Base-by-base conservation (phyloP, 2,113 vertebrate species). In the Tychaedon coryphoeus region DNA sequence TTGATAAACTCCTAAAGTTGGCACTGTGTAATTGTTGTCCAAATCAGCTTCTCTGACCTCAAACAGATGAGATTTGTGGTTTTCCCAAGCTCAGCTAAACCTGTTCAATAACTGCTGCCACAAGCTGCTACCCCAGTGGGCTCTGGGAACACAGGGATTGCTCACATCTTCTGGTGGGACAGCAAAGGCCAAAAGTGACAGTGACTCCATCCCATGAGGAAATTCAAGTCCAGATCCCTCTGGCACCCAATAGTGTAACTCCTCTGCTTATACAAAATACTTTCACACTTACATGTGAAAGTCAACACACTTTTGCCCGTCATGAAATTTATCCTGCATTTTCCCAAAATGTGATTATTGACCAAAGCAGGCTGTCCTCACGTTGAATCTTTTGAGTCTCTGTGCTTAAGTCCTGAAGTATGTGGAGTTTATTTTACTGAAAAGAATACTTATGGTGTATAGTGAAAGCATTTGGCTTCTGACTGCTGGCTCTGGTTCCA, bases 391-490 rank as follows among this genome's bases (percentile, higher is more conserved):
- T 60, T 75, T 24, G 4, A 90, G 54, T 14, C 47, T n/a, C 33
- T 42, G 9, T 83, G 43, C 36, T 72, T 40, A 71, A 82, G 28
- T 50, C 88, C 72, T 34, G 78, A 92, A 67, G 66, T 70, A 85
- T 64, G 62, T 56, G 14, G 53, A 67, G 60, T 77, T 86, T 95
- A 67, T 86, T 80, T 84, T 90, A 71, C 50, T 90, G 53, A 75
- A 84, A 95, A 42, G 79, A 83, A 86, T 88, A 56, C 26, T 85
- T 81, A 76, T 19, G 48, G 56, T 60, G 7, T 60, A 71, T 14
- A 94, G 67, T 38, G 66, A 85, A 71, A 90, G 57, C 11, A 31
- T 84, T 94, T 89, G 91, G 61, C 70, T 95, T 75, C 64, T 83
- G 62, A 64, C 57, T 96, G 71, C 86, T 94, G 87, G 61, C 54